Base-by-base conservation (phyloP, 1,140 invertebrate species). In the Lasioglossum baleicum region DNA sequence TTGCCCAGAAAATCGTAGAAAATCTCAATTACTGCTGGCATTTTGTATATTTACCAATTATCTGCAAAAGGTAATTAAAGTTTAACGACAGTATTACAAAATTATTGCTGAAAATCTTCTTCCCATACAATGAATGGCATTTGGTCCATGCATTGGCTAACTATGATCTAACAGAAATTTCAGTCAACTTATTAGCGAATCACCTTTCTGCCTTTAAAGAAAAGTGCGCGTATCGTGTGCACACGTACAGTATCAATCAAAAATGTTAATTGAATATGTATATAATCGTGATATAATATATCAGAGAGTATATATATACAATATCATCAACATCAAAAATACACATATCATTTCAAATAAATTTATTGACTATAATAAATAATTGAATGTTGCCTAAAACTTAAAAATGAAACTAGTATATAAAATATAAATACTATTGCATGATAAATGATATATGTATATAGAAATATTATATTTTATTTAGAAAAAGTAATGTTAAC, bases 41-140 rank as follows among this genome's bases (percentile, higher is more conserved):
- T 87, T 83, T 31, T 75, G 42, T 74, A 60, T 69, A 73, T 76
- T 74, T 75, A 77, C 70, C 73, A 72, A 73, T 65, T 71, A 58
- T 69, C 70, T 81, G 63, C 75, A 81, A 83, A 71, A 20, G 44
- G 53, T 69, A 83, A 87, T 85, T 85, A 77, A 82, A 61, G 76
- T 76, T 72, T 76, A 53, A 75, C 78, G 42, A 66, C 26, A 7
- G 35, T 73, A 73, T 79, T 35, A 61, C 58, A 81, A 70, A 83
- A 83, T 87, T 76, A 85, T 87, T 80, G 78, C 64, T 72, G 78
- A 77, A 81, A 85, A 79, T 85, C 80, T 82, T 77, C 51, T 84
- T 80, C 51, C 56, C 56, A 68, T 68, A 73, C 69, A 65, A 84
- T 60, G 53, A 64, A 22, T 22, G 40, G 63, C 58, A 63, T 75